phyloP scores from a whole-genome alignment of 2,113 vertebrate species.

The Mormyrus iriodes region DNA sequence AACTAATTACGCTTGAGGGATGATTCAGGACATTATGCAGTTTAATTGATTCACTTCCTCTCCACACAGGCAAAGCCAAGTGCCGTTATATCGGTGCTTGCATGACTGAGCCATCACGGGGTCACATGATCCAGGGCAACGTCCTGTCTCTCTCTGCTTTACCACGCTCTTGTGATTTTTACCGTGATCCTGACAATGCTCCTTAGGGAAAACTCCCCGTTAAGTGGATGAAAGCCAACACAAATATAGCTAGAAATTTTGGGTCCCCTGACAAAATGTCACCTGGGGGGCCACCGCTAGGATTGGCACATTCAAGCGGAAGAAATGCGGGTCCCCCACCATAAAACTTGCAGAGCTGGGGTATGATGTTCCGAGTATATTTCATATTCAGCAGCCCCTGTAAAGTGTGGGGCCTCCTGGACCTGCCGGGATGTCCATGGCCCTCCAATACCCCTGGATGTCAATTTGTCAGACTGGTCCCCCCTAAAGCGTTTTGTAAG shows the following conservation, averaged over 20 bases:
- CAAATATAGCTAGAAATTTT: not conserved
- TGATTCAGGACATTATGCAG: constrained; percentile 5
- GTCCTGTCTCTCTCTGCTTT: not conserved
- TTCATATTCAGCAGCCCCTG: not conserved
- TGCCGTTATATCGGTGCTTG: not conserved
- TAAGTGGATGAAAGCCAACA: not conserved
- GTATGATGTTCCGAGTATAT: not conserved
- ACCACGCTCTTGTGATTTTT: not conserved
- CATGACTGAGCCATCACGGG: not conserved
- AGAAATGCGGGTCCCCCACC: not conserved
- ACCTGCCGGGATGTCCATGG: not conserved
- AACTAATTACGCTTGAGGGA: constrained; percentile 9
- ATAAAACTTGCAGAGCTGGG: not conserved
- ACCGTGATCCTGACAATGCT: not conserved
- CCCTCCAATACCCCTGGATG: not conserved
- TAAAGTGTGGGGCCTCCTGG: not conserved
- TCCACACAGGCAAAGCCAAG: not conserved
- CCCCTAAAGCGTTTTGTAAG: too few species aligned
- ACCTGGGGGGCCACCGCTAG: not conserved
- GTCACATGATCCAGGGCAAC: not conserved
- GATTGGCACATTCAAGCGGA: not conserved
- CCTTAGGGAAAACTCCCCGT: not conserved
- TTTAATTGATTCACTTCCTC: constrained; percentile 4
- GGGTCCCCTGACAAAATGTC: not conserved
- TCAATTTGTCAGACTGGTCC: not conserved